Conservation (phyloP, 1,140 invertebrate species). For the Plectrocnemia conspersa region DNA sequence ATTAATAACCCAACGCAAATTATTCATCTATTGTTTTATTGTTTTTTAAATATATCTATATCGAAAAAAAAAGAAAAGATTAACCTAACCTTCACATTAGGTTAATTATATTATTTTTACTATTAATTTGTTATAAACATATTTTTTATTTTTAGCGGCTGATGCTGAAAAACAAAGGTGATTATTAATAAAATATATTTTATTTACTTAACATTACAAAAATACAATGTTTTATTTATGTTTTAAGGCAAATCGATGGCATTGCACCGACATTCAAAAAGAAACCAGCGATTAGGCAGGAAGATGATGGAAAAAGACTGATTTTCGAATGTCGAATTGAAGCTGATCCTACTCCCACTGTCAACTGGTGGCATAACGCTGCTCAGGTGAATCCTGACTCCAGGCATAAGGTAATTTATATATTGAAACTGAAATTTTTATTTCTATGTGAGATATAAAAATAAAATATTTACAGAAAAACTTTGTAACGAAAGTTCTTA, state of each 20-base stretch:
- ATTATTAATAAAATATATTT: conserved; percentile 35
- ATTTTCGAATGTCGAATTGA: conserved; percentile 94
- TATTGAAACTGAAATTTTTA: too few relatives aligned
- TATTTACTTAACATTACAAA: background rate
- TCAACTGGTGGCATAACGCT: conserved; percentile 89
- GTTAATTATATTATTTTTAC: too few relatives aligned
- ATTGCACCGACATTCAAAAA: conserved; percentile 95
- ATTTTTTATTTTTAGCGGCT: conserved; percentile 47
- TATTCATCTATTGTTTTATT: too few relatives aligned
- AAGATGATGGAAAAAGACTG: conserved; percentile 92
- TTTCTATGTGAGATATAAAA: background rate
- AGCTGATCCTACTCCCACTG: conserved; percentile 86
- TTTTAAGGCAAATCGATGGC: conserved; percentile 86
- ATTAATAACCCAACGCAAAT: too few relatives aligned
- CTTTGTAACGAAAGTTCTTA: background rate
- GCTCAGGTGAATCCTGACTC: conserved; percentile 67
- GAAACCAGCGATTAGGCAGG: conserved; percentile 94
- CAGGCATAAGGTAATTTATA: conserved; percentile 81
- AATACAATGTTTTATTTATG: conserved; percentile 24
- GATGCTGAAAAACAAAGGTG: conserved; percentile 53
- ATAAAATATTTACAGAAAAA: too few relatives aligned
- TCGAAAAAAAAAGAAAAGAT: too few relatives aligned
- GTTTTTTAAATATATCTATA: too few relatives aligned
- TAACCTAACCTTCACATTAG: too few relatives aligned
- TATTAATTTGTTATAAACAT: background rate